Percentiles rank a stretch among this genome's conserved stretches.
Conservation (phyloP, 2,888 invertebrate species). For the Crossocerus cetratus region DNA sequence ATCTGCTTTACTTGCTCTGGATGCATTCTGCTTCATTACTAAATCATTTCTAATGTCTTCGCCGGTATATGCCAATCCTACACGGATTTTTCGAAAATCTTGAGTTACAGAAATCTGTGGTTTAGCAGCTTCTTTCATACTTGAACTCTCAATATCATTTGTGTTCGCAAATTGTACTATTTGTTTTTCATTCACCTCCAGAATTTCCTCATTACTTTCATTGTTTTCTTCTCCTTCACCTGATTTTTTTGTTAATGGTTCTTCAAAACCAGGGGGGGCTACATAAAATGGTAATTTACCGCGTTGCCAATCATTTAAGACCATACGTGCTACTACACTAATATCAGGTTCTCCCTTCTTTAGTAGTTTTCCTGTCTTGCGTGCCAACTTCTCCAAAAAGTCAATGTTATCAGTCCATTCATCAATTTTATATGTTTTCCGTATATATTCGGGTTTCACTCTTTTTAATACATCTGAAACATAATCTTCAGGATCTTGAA, state of each 20-base stretch:
- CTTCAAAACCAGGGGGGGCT: slow-evolving; percentile 89
- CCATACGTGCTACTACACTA: slow-evolving; percentile 92
- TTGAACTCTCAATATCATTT: neutral
- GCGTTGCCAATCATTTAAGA: slow-evolving; percentile 99
- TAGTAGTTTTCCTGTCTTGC: slow-evolving; percentile 90
- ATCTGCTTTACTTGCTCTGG: slow-evolving; percentile 8
- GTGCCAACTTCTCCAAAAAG: slow-evolving; percentile 94
- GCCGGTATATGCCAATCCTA: slow-evolving; percentile 83
- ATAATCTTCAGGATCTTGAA: slow-evolving; percentile 97
- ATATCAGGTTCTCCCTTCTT: slow-evolving; percentile 99
- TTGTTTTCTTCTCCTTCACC: slow-evolving; percentile 70
- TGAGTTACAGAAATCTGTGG: slow-evolving; percentile 36
- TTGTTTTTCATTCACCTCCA: slow-evolving; percentile 7
- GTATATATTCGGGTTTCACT: slow-evolving; percentile 92
- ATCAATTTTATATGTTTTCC: slow-evolving; percentile 92
- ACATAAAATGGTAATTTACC: slow-evolving; percentile 98
- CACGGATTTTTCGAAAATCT: slow-evolving; percentile 89
- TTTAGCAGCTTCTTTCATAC: slow-evolving; percentile 25
- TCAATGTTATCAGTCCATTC: slow-evolving; percentile 90
- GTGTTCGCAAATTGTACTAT: slow-evolving; percentile 14
- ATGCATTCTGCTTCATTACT: slow-evolving; percentile 16
- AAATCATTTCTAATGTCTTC: slow-evolving; percentile 78
- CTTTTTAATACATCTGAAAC: slow-evolving; percentile 90
- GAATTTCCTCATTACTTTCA: slow-evolving; percentile 3
- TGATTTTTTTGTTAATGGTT: slow-evolving; percentile 79